A percentile compares a stretch with the other conserved stretches of the same genome.
These are phyloP conservation scores for Bolborhynchus lineola DNA, from an alignment of 2,113 vertebrate genomes.

Conservation along the genomic window DNA sequence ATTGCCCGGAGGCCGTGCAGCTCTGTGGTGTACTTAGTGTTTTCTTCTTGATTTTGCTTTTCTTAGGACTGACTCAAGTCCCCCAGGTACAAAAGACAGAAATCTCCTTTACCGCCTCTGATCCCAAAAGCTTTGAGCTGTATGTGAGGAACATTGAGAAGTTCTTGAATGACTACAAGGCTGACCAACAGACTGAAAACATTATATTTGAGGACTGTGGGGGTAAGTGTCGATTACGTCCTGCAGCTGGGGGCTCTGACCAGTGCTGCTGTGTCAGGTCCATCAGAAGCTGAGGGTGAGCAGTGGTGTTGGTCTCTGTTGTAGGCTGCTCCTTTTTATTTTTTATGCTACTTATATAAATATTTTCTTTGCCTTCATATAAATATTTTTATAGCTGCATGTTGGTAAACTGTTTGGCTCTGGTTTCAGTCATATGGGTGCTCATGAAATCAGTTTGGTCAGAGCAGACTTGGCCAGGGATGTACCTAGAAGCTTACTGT, in stretches of 20 bases:
- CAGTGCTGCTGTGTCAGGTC: neutral
- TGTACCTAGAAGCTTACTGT: neutral
- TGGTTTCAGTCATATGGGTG: neutral
- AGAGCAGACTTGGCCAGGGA: neutral
- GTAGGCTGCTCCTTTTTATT: neutral
- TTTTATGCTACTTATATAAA: neutral
- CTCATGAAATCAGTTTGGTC: neutral
- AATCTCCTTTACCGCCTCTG: constrained; percentile 71
- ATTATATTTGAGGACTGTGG: constrained; percentile 79
- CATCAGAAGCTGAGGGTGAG: neutral
- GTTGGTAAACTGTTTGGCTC: neutral
- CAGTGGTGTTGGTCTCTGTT: neutral
- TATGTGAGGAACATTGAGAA: constrained; percentile 64
- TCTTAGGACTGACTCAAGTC: constrained; percentile 74
- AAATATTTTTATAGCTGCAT: neutral
- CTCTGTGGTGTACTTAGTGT: neutral
- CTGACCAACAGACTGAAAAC: constrained; percentile 24
- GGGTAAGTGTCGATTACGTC: constrained; percentile 62
- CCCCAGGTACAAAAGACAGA: constrained; percentile 83
- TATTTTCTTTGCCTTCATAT: neutral
- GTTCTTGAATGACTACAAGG: constrained; percentile 75
- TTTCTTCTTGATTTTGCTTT: neutral
- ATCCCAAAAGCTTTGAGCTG: neutral
- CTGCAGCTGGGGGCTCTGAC: neutral
- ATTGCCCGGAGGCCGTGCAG: neutral